Percentiles rank a stretch among this genome's conserved stretches.
Evolutionary conservation across 2,797 vertebrate genomes (phyloP).

Genomic region (Phylloscopus collybita): DNA sequence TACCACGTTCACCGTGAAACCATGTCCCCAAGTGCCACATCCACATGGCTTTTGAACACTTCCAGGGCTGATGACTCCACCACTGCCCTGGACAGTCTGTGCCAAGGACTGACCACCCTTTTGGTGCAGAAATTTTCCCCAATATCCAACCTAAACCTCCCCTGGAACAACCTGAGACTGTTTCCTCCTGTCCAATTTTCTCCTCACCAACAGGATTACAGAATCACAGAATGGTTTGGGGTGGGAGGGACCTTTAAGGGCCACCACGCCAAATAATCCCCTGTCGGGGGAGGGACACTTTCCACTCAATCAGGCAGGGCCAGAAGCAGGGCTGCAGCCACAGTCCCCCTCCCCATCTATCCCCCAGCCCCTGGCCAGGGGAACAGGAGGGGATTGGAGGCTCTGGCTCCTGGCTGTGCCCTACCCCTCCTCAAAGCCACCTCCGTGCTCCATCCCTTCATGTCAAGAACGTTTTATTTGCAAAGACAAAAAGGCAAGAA

Average conservation of each 20-base stretch:
- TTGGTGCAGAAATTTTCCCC: not conserved
- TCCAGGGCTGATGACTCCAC: not conserved
- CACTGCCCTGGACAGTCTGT: not conserved
- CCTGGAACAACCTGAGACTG: not conserved
- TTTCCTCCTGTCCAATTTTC: not conserved
- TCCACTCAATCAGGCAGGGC: not conserved
- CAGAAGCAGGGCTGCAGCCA: not conserved
- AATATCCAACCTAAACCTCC: not conserved
- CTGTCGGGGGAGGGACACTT: not conserved
- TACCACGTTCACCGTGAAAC: fast-evolving
- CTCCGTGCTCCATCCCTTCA: not conserved
- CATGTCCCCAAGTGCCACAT: not conserved
- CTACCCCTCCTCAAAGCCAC: not conserved
- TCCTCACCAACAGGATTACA: fast-evolving
- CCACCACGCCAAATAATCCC: not conserved
- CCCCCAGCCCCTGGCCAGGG: not conserved
- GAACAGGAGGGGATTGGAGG: not conserved
- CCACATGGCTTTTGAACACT: not conserved
- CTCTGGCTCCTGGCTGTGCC: not conserved
- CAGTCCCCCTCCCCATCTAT: not conserved
- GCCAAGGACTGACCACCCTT: not conserved
- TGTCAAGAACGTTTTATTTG: conserved; percentile 8
- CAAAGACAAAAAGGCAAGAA: conserved; percentile 11
- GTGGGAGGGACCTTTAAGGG: not conserved
- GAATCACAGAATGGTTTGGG: not conserved